A percentile compares a stretch with the other conserved stretches of the same genome.
Conservation (phyloP, 2,113 vertebrate genomes). For the Brachyistius frenatus region DNA sequence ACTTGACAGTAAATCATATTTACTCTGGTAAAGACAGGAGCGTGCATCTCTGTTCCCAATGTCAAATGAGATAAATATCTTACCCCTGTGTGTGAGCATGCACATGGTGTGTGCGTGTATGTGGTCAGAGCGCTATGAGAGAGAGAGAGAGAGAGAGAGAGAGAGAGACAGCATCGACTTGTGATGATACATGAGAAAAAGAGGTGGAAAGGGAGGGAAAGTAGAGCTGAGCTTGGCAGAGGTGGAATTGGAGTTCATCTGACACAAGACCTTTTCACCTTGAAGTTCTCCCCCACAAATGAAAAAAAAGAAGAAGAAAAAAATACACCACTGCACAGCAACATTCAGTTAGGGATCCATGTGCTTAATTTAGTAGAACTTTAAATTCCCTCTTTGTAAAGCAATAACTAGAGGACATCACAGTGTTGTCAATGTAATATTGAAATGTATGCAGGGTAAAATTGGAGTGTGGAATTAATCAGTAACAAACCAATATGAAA, state of each 20-base stretch:
- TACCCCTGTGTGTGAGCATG: slow-evolving; percentile 1
- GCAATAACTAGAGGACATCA: slow-evolving; percentile 46
- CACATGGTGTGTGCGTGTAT: not conserved
- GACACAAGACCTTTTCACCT: slow-evolving; percentile 33
- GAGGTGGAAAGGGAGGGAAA: not conserved
- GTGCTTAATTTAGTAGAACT: slow-evolving; percentile 41
- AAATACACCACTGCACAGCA: not conserved
- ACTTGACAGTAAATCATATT: slow-evolving; percentile 46
- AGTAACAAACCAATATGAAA: slow-evolving; percentile 72
- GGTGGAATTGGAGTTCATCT: slow-evolving; percentile 3
- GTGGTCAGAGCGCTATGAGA: not conserved
- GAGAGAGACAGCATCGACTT: slow-evolving; percentile 16
- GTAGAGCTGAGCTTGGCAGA: slow-evolving; percentile 20
- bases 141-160: no score
- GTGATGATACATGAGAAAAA: slow-evolving; percentile 28
- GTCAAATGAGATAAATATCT: slow-evolving; percentile 38
- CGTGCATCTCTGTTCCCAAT: slow-evolving; percentile 13
- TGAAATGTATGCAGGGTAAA: slow-evolving; percentile 70
- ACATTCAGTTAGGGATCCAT: slow-evolving; percentile 5
- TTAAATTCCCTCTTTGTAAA: slow-evolving; percentile 59
- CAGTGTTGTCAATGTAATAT: slow-evolving; percentile 60
- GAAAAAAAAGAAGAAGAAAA: not conserved
- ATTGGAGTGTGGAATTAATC: slow-evolving; percentile 70
- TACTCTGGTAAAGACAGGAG: slow-evolving; percentile 9
- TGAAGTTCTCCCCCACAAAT: slow-evolving; percentile 6